Base-by-base conservation (phyloP, 1,140 invertebrate species). In the Frieseomelitta varia region DNA sequence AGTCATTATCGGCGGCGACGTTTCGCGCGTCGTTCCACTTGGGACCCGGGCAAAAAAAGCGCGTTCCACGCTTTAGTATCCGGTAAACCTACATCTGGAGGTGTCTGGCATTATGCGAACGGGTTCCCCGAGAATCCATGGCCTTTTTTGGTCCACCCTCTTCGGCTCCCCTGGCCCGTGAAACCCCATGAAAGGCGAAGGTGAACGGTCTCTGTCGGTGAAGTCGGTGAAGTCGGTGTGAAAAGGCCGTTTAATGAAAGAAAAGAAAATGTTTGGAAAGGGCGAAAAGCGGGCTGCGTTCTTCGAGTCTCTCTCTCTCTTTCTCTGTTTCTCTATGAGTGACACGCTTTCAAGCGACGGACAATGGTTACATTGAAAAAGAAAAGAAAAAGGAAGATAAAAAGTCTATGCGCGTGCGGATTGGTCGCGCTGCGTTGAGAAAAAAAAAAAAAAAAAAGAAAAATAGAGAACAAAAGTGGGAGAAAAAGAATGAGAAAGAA, bases 261-360 rank as follows among this genome's bases (percentile, higher is more conserved):
- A 89, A 84, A 89, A 68, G 81, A 72, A 89, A 90, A 89, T 89
- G 88, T 89, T 90, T 89, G 85, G 78, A 47, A 79, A 86, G 80
- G 71, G 61, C 30, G 84, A 77, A 61, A 58, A 77, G 61, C 74
- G 24, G n/a, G 34, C 3, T 15, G 68, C 8, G 24, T 14, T 47
- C 74, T 39, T 11, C 56, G 74, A 39, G 74, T 65, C 17, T 56
- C 6, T 56, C 55, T 56, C 55, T 56, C 55, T 56, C 39, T 39
- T 4, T 39, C 39, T 39, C 39, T 39, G 6, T 47, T 15, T 65
- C 30, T 77, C n/a, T 77, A n/a, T 19, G 58, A 34, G 34, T 73
- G 67, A 84, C 83, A 65, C 80, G 79, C 65, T 82, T 85, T 77
- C 65, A 71, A 30, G 2, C 56, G 21, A 58, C 47, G 71, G 73